Evolutionary conservation across 1,140 invertebrate species (phyloP), one percentile per base, ranked within the genome.

Genomic region (Orius laevigatus): DNA sequence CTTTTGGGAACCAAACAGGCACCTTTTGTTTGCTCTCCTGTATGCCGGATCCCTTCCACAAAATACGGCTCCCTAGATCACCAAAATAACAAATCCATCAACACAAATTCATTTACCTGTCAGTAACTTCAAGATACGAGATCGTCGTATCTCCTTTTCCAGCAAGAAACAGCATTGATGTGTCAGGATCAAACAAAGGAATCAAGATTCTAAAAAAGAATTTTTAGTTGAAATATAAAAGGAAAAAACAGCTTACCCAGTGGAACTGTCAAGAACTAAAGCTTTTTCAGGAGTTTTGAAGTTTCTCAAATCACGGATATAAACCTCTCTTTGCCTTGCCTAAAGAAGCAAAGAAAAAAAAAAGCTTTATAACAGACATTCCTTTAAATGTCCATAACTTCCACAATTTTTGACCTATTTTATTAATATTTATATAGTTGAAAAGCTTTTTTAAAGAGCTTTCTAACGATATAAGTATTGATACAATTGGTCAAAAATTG

Each of bases 91-190:
- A n/a, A n/a, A n/a, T n/a, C n/a, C n/a, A 35, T 10, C 34, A 35
- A 35, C 9, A 9, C 34, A 35, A 35, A 35, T n/a, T 10, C 9
- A 10, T 10, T 35, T 53, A 57, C 55, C 59, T 60, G n/a, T 89
- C 83, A 20, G 72, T 78, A 1, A 91, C 73, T 67, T 91, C 86
- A 74, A 87, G 76, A 57, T 88, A 91, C 19, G 76, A 69, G 39
- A 91, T 87, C 0, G 84, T 86, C 0, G 82, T 85, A 59, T 90
- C 87, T 6, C 83, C 86, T 69, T 94, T 92, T n/a, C 88, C 89
- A 56, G 84, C 82, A 32, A 94, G 65, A 65, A 94, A 94, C 16
- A 94, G 69, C 89, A 94, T 92, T 54, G 84, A 84, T 15, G 91
- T 94, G 56, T 94, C 90, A 31, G 81, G 64, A 70, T 94, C 90